Base-by-base conservation (phyloP, 64 coral and sea anemone genomes). In the Porites lutea region DNA sequence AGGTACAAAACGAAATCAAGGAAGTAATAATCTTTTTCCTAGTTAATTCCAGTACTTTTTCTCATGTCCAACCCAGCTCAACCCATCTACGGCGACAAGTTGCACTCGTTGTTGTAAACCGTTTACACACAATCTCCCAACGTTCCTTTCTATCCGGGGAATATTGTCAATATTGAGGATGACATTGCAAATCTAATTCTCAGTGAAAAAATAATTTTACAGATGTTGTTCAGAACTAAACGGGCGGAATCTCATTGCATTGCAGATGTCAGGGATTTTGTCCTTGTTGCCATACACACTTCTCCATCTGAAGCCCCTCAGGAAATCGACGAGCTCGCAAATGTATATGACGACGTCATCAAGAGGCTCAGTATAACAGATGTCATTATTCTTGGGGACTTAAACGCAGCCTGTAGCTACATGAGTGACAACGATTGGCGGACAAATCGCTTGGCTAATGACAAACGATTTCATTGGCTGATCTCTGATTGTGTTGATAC, bases 351-450 rank as follows among this genome's bases (percentile, higher is more conserved):
- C 87, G 92, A 99, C 79, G 74, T 94, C 76, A 90, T 89, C 72
- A 75, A 72, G 54, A 87, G 77, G 61, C 93, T 95, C 62, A 5
- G 57, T 14, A 99, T 96, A 2, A 59, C 70, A 71, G 83, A 99
- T 67, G 94, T 99, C n/a, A 78, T 96, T 4, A 99, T 99, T 72
- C 83, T 99, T 16, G 97, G 97, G 13, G 97, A 99, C 62, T 75
- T 99, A 1, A 99, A 99, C 68, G 87, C 85, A 15, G 97, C 97
- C 15, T 99, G 97, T 74, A 86, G 60, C 58, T 99, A 96, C 58
- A 91, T 99, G 70, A 89, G 52, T 51, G 97, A 99, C 65, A 37
- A 51, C 8, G 94, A 99, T 72, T 94, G 97, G 94, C 43, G 62
- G 48, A 89, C 9, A 75, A 99, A 95, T 27, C 85, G 91, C 10